These are phyloP conservation scores for Xanthia togata DNA, from an alignment of 2,888 invertebrate species.

Conservation along the genomic window DNA sequence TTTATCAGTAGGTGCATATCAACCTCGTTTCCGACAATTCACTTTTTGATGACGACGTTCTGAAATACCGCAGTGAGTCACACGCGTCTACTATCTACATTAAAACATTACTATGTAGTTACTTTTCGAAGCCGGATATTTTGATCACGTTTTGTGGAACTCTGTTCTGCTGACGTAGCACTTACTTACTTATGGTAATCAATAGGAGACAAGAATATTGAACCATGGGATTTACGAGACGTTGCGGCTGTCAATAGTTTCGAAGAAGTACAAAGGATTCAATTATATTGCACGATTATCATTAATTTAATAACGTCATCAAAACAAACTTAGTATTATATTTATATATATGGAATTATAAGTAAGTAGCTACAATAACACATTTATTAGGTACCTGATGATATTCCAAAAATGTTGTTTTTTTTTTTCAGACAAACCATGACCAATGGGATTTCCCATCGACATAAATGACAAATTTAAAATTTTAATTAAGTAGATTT, in stretches of 20 bases:
- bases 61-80: slow-evolving; percentile 49
- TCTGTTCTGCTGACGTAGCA: slow-evolving; percentile 13
- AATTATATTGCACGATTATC: slow-evolving; percentile 26
- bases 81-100: slow-evolving; percentile 1
- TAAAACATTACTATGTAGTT: slow-evolving; percentile 12
- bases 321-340: slow-evolving; percentile 25
- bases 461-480: not conserved
- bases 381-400: not conserved
- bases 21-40: slow-evolving; percentile 22
- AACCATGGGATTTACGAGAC: slow-evolving; percentile 37
- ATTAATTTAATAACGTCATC: slow-evolving; percentile 30
- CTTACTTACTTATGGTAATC: slow-evolving; percentile 9
- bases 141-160: slow-evolving; percentile 38
- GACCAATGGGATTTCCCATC: not conserved
- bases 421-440: not conserved
- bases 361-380: not conserved
- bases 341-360: slow-evolving; percentile 4
- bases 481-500: too few species aligned
- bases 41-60: slow-evolving; percentile 42
- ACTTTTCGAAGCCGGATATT: slow-evolving; percentile 56
- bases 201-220: slow-evolving; percentile 28
- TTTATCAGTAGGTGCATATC: slow-evolving; percentile 12
- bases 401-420: not conserved
- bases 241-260: slow-evolving; percentile 12
- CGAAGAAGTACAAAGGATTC: slow-evolving; percentile 22